A percentile compares a stretch with the other conserved stretches of the same genome.
These are phyloP conservation scores for Chitala chitala DNA, from an alignment of 2,113 vertebrate genomes.

Conservation along the genomic window DNA sequence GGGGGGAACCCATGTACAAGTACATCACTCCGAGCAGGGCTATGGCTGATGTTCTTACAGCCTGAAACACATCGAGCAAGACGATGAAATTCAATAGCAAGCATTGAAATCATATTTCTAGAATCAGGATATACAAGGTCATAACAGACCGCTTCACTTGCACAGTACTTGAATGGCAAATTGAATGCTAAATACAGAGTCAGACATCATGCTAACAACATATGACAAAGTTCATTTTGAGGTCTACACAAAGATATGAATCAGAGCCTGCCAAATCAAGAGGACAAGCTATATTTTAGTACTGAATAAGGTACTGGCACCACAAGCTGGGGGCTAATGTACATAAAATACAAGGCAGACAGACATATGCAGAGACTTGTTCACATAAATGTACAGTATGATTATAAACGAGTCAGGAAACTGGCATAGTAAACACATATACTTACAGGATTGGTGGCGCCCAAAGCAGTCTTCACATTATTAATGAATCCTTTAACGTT, in stretches of 20 bases:
- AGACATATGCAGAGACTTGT: too few relatives aligned
- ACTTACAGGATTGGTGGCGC: conserved; percentile 91
- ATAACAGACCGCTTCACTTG: too few relatives aligned
- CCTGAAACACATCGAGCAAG: conserved; percentile 56
- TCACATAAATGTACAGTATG: neutral
- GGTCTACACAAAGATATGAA: too few relatives aligned
- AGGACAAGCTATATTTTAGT: neutral
- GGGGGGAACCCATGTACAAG: conserved; percentile 87
- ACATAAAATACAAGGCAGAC: too few relatives aligned
- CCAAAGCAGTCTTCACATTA: conserved; percentile 93
- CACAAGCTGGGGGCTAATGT: too few relatives aligned
- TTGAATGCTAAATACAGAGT: neutral
- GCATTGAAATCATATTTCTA: neutral
- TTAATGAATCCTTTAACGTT: conserved; percentile 96
- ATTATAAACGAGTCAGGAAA: neutral
- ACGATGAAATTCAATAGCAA: neutral
- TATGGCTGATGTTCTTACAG: conserved; percentile 86
- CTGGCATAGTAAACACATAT: neutral
- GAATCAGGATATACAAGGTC: too few relatives aligned
- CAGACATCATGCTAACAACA: neutral
- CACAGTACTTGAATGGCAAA: too few relatives aligned
- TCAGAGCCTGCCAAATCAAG: too few relatives aligned
- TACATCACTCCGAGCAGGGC: conserved; percentile 89
- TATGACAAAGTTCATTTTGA: neutral
- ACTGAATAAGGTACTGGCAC: too few relatives aligned